These are phyloP conservation scores for Chloropsis hardwickii DNA, from an alignment of 2,113 vertebrate genomes.

Conservation along the genomic window DNA sequence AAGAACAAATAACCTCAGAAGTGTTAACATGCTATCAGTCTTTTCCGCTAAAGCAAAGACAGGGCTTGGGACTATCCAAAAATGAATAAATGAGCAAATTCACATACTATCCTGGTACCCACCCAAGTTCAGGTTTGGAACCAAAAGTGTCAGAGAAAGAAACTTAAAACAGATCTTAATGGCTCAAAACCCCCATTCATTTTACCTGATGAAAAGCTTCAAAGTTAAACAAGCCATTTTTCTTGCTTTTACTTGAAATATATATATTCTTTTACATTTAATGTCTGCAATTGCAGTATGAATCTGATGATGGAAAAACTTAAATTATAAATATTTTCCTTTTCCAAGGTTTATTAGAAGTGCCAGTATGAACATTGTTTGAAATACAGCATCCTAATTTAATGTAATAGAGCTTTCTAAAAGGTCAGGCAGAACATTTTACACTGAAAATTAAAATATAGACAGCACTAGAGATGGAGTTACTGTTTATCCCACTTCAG, in stretches of 20 bases:
- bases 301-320: background rate
- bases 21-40: conserved; percentile 55
- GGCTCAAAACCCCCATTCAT: background rate
- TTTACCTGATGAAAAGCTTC: background rate
- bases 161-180: background rate
- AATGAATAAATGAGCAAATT: conserved; percentile 8
- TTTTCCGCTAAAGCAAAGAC: conserved; percentile 37
- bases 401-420: conserved; percentile 10
- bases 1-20: conserved; percentile 71
- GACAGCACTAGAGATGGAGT: background rate
- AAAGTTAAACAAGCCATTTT: background rate
- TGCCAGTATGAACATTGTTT: background rate
- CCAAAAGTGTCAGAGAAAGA: background rate
- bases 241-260: background rate
- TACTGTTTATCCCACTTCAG: conserved; percentile 39
- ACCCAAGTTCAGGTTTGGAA: background rate
- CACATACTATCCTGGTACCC: background rate
- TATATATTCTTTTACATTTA: background rate
- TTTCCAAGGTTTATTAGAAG: conserved; percentile 17
- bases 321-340: conserved; percentile 51
- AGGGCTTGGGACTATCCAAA: background rate
- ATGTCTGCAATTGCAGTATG: background rate
- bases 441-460: conserved; percentile 49
- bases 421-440: conserved; percentile 56
- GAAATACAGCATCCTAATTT: conserved; percentile 9